Evolutionary conservation across 2,797 vertebrate genomes (phyloP).

Genomic region (Odontamblyopus lacepedii): DNA sequence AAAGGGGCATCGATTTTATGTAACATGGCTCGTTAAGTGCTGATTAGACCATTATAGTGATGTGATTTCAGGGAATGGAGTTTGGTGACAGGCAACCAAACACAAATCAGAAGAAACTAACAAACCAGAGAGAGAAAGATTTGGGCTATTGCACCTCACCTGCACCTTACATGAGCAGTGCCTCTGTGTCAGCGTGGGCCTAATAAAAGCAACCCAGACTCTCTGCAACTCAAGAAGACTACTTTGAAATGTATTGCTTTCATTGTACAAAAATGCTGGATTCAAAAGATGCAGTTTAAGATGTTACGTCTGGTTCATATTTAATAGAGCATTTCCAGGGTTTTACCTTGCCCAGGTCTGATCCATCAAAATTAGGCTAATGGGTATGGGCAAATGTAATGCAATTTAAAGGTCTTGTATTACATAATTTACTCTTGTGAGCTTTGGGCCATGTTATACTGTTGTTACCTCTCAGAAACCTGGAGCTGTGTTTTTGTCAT

Average conservation of each 20-base stretch:
- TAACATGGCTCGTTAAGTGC: constrained; percentile 78
- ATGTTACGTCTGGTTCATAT: neutral
- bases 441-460: no score
- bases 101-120: constrained; percentile 71
- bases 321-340: neutral
- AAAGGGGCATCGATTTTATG: constrained; percentile 78
- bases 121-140: constrained; percentile 59
- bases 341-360: neutral
- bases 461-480: no score
- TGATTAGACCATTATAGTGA: constrained; percentile 79
- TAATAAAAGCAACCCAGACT: constrained; percentile 29
- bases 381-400: neutral
- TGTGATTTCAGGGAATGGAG: constrained; percentile 75
- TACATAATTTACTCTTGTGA: no score
- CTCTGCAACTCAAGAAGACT: constrained; percentile 20
- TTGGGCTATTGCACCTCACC: constrained; percentile 54
- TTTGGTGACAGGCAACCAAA: constrained; percentile 67
- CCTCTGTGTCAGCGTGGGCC: constrained; percentile 28
- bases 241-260: neutral
- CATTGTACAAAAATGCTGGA: neutral
- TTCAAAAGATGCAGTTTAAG: neutral
- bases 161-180: constrained; percentile 27
- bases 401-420: no score
- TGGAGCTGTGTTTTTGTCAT: no score
- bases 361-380: neutral